Percentiles rank a stretch among this genome's conserved stretches.
These are phyloP conservation scores for Apoderus coryli DNA, from an alignment of 2,888 invertebrate species.

Conservation along the genomic window DNA sequence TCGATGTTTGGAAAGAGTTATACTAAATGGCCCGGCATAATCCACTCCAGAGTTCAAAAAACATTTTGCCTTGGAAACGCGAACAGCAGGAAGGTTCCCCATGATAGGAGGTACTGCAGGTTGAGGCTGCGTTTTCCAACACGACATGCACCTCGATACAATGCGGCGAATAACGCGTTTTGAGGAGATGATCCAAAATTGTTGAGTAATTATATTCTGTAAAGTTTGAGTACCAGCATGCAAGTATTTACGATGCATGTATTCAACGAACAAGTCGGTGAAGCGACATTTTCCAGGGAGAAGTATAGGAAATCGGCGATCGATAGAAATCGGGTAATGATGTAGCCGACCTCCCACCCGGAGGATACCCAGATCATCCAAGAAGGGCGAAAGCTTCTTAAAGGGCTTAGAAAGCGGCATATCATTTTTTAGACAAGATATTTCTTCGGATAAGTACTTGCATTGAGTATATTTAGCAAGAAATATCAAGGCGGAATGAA, in stretches of 20 bases:
- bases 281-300: not conserved
- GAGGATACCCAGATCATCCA: not conserved
- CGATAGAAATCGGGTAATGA: not conserved
- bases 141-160: not conserved
- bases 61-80: not conserved
- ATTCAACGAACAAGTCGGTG: not conserved
- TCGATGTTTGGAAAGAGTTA: not conserved
- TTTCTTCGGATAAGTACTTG: not conserved
- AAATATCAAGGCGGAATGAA: no score
- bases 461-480: not conserved
- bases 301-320: not conserved
- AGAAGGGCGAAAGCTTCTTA: not conserved
- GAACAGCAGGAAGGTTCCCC: not conserved
- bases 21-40: not conserved
- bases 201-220: not conserved
- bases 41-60: not conserved
- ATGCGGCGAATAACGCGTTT: conserved; percentile 2
- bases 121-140: no score
- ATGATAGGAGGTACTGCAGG: no score
- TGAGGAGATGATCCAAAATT: not conserved
- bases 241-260: not conserved
- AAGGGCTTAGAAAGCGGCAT: not conserved
- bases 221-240: not conserved
- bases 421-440: not conserved
- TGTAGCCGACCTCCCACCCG: not conserved